phyloP scores from a whole-genome alignment of 1,140 invertebrate species.

The Pachypeltis micranthus region DNA sequence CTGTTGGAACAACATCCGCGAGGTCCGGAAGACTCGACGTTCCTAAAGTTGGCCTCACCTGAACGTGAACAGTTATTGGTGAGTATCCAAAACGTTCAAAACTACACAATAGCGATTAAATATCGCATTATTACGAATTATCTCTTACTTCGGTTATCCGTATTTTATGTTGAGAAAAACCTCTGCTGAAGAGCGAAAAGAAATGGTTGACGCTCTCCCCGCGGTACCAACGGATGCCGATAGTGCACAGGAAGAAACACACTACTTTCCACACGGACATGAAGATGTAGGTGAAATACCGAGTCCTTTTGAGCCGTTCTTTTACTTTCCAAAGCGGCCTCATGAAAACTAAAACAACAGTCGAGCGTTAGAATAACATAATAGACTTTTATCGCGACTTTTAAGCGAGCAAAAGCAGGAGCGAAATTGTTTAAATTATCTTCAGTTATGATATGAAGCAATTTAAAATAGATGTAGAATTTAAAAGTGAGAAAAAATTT shows the following conservation, averaged over 20 bases:
- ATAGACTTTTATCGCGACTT: too few species aligned
- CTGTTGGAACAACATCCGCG: conserved; percentile 53
- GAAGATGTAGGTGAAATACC: conserved; percentile 82
- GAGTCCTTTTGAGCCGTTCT: conserved; percentile 60
- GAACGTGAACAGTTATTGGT: conserved; percentile 27
- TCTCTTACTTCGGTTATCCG: conserved; percentile 54
- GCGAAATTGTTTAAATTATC: too few species aligned
- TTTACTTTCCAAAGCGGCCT: conserved; percentile 68
- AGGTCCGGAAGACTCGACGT: conserved; percentile 52
- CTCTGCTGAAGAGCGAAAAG: conserved; percentile 58
- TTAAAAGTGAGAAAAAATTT: too few species aligned
- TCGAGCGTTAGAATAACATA: too few species aligned
- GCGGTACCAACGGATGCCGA: conserved; percentile 60
- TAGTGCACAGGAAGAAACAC: conserved; percentile 58
- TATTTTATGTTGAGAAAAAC: conserved; percentile 67
- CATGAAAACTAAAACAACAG: conserved; percentile 60
- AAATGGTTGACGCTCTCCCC: conserved; percentile 64
- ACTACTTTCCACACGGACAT: conserved; percentile 81
- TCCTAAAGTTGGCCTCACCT: conserved; percentile 41
- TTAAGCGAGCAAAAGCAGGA: too few species aligned
- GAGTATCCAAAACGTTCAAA: neutral
- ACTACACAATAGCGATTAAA: neutral
- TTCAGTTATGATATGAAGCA: too few species aligned
- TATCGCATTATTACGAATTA: neutral
- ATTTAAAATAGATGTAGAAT: too few species aligned